phyloP scores from a whole-genome alignment of 2,797 vertebrate genomes.

The Periparus ater region DNA sequence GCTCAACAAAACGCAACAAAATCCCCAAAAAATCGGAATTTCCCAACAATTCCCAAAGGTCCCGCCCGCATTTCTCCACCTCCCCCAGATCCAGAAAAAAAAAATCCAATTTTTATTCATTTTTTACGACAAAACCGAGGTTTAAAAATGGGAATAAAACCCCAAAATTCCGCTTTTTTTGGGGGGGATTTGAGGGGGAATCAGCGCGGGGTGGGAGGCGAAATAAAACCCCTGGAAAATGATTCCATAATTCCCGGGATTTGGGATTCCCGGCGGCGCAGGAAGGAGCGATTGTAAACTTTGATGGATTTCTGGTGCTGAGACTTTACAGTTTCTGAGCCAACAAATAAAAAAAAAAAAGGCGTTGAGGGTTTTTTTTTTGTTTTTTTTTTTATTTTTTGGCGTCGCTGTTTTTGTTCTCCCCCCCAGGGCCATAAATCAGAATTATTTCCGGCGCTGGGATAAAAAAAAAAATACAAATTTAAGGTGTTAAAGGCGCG shows the following conservation, averaged over 20 bases:
- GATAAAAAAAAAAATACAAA: slow-evolving; percentile 36
- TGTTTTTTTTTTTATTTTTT: slow-evolving; percentile 42
- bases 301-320: slow-evolving; percentile 69
- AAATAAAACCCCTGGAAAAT: neutral
- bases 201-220: neutral
- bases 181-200: neutral
- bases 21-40: neutral
- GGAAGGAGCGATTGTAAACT: slow-evolving; percentile 72
- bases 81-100: neutral
- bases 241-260: slow-evolving; percentile 65
- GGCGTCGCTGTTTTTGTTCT: slow-evolving; percentile 64
- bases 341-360: slow-evolving; percentile 59
- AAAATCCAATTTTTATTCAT: neutral
- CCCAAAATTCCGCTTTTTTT: neutral
- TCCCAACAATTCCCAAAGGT: neutral
- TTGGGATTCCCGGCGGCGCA: slow-evolving; percentile 63
- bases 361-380: slow-evolving; percentile 7
- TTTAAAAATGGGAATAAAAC: no score
- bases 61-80: neutral
- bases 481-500: slow-evolving; percentile 63
- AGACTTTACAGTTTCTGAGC: slow-evolving; percentile 70
- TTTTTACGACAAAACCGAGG: accelerated
- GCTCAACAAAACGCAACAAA: accelerated
- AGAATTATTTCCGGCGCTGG: slow-evolving; percentile 68
- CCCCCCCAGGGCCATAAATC: slow-evolving; percentile 58